Conservation (phyloP, 2,797 vertebrate genomes). For the Mormyrops attenuatus region DNA sequence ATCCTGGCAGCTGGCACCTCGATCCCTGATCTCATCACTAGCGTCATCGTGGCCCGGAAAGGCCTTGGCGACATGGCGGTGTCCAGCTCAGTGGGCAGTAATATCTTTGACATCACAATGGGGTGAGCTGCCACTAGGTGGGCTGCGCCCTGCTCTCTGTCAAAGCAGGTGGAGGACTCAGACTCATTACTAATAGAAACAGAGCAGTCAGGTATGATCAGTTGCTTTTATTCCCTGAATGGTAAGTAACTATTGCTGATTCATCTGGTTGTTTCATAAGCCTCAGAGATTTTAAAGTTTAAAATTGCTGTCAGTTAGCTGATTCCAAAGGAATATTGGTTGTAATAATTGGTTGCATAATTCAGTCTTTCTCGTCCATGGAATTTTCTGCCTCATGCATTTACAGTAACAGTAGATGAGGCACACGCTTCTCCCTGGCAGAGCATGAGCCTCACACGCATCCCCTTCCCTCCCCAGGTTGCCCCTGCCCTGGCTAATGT, state of each 20-base stretch:
- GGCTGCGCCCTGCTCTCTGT: background rate
- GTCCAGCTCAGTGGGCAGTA: slow-evolving; percentile 94
- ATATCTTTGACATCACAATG: slow-evolving; percentile 96
- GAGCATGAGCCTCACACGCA: background rate
- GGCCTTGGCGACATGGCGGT: slow-evolving; percentile 96
- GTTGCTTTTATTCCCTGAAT: background rate
- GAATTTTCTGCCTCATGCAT: background rate
- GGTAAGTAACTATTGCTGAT: background rate
- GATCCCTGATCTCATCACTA: slow-evolving; percentile 95
- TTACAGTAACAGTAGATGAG: background rate
- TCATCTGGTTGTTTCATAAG: background rate
- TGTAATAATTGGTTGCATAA: background rate
- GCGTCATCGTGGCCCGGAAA: slow-evolving; percentile 93
- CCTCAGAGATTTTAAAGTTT: background rate
- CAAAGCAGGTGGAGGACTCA: background rate
- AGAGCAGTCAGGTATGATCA: background rate
- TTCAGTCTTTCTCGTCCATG: background rate
- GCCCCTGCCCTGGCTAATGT: slow-evolving; percentile 88
- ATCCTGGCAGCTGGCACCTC: slow-evolving; percentile 93
- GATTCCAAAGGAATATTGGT: background rate
- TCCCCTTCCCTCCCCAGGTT: slow-evolving; percentile 61
- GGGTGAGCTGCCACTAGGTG: slow-evolving; percentile 69
- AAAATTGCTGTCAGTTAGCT: background rate
- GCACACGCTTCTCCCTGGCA: background rate
- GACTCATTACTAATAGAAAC: background rate